A percentile compares a stretch with the other conserved stretches of the same genome.
Evolutionary conservation across 1,140 invertebrate genomes (phyloP).

Genomic region (Euwallacea similis): DNA sequence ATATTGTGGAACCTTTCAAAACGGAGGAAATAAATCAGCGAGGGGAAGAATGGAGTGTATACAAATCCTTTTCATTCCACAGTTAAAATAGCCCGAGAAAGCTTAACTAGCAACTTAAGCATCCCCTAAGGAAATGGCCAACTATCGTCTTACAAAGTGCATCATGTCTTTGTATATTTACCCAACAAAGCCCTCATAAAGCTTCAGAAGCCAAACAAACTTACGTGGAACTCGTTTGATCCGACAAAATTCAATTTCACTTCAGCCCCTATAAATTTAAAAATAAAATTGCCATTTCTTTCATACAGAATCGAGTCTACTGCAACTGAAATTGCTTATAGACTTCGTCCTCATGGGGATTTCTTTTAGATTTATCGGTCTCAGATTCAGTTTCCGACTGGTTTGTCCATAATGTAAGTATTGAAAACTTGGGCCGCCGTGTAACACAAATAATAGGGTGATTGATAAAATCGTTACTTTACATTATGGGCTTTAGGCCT

Average conservation of each 20-base stretch:
- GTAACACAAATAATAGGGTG: constrained; percentile 14
- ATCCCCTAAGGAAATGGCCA: neutral
- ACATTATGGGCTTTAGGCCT: constrained; percentile 12
- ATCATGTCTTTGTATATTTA: constrained; percentile 33
- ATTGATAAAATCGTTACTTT: constrained; percentile 25
- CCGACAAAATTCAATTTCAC: constrained; percentile 28
- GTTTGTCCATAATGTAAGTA: no score
- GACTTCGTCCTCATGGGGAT: neutral
- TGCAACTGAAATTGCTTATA: constrained; percentile 3
- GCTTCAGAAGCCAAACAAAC: constrained; percentile 26
- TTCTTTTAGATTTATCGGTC: neutral
- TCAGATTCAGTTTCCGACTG: no score
- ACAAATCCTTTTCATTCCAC: neutral
- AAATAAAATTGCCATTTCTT: constrained; percentile 32
- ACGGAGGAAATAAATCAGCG: constrained; percentile 41
- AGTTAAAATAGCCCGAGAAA: neutral
- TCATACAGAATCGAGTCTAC: constrained; percentile 2
- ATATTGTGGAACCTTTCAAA: constrained; percentile 44
- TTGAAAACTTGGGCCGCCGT: neutral
- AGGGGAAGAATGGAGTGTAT: neutral
- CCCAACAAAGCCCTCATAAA: constrained; percentile 24
- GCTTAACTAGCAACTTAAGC: neutral
- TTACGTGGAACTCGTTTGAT: constrained; percentile 24
- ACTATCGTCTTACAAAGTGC: constrained; percentile 6
- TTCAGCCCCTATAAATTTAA: constrained; percentile 28